Evolutionary conservation across 2,113 vertebrate genomes (phyloP).

Genomic region (Pachypanchax playfairii): DNA sequence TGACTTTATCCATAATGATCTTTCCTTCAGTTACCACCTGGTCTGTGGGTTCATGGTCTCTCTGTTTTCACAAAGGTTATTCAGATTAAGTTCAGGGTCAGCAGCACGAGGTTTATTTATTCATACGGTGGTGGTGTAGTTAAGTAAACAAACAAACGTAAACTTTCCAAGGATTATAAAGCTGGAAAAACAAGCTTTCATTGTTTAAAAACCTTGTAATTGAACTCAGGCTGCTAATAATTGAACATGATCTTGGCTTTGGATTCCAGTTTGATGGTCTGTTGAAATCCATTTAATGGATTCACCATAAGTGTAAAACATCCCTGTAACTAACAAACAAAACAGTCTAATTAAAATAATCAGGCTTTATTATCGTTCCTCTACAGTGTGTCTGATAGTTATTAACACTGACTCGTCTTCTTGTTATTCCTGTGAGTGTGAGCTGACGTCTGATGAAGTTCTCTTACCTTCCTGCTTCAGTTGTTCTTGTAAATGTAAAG

Average conservation of each 20-base stretch:
- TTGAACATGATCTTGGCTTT: conserved; percentile 23
- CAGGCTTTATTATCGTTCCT: not conserved
- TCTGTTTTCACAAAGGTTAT: conserved; percentile 3
- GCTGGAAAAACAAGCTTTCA: conserved; percentile 13
- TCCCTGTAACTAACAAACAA: not conserved
- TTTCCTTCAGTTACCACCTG: not conserved
- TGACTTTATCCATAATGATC: conserved; percentile 42
- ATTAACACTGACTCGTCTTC: not conserved
- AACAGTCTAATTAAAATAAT: not conserved
- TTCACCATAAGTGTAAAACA: conserved; percentile 10
- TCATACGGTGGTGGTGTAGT: not conserved
- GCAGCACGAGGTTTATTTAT: not conserved
- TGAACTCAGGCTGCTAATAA: not conserved
- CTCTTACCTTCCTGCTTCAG: conserved; percentile 1
- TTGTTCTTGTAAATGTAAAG: not conserved
- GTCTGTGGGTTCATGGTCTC: conserved; percentile 28
- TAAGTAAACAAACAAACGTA: not conserved
- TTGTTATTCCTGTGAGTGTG: not conserved
- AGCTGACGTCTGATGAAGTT: conserved; percentile 23
- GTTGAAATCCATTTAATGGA: conserved; percentile 24
- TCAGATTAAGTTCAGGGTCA: not conserved
- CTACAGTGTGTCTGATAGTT: not conserved
- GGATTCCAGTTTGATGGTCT: conserved; percentile 45
- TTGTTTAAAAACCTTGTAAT: conserved; percentile 2
- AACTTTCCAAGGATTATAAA: not conserved